Evolutionary conservation across 2,888 invertebrate species (phyloP), one percentile per base, ranked within the genome.

Genomic region (Pyralis farinalis): DNA sequence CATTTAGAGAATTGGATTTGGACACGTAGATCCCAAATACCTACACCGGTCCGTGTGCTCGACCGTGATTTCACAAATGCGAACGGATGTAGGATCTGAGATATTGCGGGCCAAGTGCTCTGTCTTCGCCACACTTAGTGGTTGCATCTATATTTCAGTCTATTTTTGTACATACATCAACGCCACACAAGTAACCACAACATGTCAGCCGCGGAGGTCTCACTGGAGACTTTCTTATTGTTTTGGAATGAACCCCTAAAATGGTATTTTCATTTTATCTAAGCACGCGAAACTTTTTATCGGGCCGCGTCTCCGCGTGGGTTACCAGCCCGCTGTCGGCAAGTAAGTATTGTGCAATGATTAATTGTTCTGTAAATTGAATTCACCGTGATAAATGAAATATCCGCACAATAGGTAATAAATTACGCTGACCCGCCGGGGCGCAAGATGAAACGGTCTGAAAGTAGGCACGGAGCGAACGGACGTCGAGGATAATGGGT

Each of bases 301-400:
- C 57, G 58, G 46, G 51, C 54, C 55, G 49, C 61, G 54, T 63
- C 67, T 69, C 66, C 71, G 61, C 61, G 47, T 65, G 65, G 61
- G 67, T 68, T 63, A 70, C 72, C 76, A 68, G 77, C 62, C 78
- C 81, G 79, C 79, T 78, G 81, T 81, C 83, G 77, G 75, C 83
- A 72, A 84, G 79, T 79, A 82, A 82, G 86, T 84, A 84, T 84
- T 83, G 77, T 80, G 71, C 78, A 84, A 87, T 88, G 87, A 87
- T 85, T 86, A 88, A 88, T 88, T 84, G 86, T 84, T 81, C 80
- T 83, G 80, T 83, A 85, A 86, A 88, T 88, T 87, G 85, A 88
- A 86, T 85, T 86, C 87, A 84, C 81, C 83, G 83, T 86, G 87
- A 88, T 87, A 84, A 88, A 88, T 88, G 86, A 87, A 86, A 86